Evolutionary conservation across 2,113 vertebrate genomes (phyloP), one percentile per base, ranked within the genome.

Genomic region (Mesoclemmys tuberculata): DNA sequence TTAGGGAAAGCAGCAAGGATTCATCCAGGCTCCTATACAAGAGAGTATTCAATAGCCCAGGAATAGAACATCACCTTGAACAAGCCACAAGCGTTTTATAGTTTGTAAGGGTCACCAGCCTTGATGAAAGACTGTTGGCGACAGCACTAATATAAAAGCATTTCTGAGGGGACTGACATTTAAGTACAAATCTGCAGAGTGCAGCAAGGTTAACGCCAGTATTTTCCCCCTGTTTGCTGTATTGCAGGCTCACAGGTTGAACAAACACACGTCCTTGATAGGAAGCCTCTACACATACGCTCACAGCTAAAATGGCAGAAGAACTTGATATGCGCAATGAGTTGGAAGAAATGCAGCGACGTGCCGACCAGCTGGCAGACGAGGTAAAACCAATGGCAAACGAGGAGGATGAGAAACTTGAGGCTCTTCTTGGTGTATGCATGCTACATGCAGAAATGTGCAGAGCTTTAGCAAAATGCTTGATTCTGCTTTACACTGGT

Each of bases 281-380:
- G 97, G 90, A 94, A 97, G 98, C 75, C 35, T 96, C 97, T 75
- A 97, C 97, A 91, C 97, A 91, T 97, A 97, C 97, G 97, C 93
- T 93, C 95, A 96, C 97, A 98, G 90, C 98, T 98, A 98, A 98
- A 96, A 99, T 99, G 99, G 99, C 99, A 49, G 99, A 99, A 89
- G 99, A 99, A 2, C 98, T 99, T 0, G 99, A 99, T 94, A 99
- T 99, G 99, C 99, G 99, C 98, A 99, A 99, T 99, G 99, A 99
- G 98, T 98, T 99, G 98, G 99, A 99, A 94, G 99, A 99, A 97
- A 99, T 99, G 99, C 99, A 99, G 98, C 98, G 99, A 93, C 99
- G 99, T 81, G 99, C 99, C 0, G 99, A 99, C 98, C 99, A 99
- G 98, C 98, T 99, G 89, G 99, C 99, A 1, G 99, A 99, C 96